Conservation (phyloP, 1,140 invertebrate genomes). For the Pollicipes pollicipes region DNA sequence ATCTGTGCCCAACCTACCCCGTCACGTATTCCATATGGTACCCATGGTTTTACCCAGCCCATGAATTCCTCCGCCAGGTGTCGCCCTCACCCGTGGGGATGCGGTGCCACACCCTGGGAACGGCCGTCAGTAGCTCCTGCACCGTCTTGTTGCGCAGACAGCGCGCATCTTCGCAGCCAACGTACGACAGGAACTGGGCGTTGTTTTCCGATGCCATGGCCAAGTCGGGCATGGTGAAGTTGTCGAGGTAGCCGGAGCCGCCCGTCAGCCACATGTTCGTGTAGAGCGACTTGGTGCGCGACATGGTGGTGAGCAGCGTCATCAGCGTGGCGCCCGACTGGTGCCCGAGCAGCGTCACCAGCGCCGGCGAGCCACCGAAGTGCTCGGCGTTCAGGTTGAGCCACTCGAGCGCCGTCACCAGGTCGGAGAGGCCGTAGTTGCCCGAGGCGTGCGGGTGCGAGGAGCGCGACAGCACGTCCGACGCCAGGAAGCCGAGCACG, state of each 20-base stretch:
- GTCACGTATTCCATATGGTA: too few species aligned
- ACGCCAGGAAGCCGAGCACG: conserved; percentile 55
- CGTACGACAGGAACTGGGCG: background rate
- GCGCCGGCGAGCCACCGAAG: conserved; percentile 55
- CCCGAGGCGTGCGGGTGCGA: conserved; percentile 54
- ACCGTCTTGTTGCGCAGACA: background rate
- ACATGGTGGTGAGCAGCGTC: conserved; percentile 41
- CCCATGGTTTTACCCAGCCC: too few species aligned
- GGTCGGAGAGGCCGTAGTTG: conserved; percentile 69
- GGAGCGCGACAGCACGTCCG: conserved; percentile 43
- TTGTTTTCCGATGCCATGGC: background rate
- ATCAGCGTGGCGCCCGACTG: conserved; percentile 57
- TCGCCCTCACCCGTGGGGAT: background rate
- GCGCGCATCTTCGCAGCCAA: background rate
- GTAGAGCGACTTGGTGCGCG: conserved; percentile 25
- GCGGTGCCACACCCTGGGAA: background rate
- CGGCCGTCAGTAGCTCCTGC: background rate
- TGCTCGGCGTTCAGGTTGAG: conserved; percentile 53
- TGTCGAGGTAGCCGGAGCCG: conserved; percentile 9
- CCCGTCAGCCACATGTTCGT: conserved; percentile 21
- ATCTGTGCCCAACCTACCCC: too few species aligned
- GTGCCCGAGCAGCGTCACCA: conserved; percentile 62
- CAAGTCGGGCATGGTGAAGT: background rate
- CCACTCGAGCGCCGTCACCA: conserved; percentile 57
- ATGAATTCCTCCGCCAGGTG: too few species aligned